These are phyloP conservation scores for Ondatra zibethicus DNA, from an alignment of 2,113 vertebrate species.

Conservation along the genomic window DNA sequence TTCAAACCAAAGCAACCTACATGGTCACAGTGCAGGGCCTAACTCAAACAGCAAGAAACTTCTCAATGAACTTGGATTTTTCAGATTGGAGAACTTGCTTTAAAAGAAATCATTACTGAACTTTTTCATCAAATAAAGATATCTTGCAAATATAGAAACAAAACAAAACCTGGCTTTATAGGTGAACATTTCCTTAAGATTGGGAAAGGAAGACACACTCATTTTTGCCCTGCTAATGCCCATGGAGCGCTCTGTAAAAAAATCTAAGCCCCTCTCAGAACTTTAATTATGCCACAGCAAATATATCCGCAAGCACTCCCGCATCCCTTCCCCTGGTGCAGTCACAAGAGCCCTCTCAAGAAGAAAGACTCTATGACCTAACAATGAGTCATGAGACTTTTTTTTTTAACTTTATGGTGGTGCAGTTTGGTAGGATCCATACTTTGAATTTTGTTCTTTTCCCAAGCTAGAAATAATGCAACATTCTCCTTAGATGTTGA, in stretches of 20 bases:
- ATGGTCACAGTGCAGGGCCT: neutral
- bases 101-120: slow-evolving; percentile 34
- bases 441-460: neutral
- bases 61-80: neutral
- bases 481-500: neutral
- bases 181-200: slow-evolving; percentile 25
- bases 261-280: neutral
- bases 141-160: neutral
- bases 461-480: neutral
- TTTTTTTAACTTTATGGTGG: neutral
- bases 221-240: slow-evolving; percentile 11
- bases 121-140: slow-evolving; percentile 19
- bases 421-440: neutral
- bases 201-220: neutral
- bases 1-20: neutral
- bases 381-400: neutral
- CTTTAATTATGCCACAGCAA: neutral
- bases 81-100: neutral
- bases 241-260: slow-evolving; percentile 7
- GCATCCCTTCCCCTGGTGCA: neutral
- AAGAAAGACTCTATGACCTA: neutral
- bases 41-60: neutral
- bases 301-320: neutral
- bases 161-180: neutral
- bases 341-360: neutral